phyloP scores from a whole-genome alignment of 1,140 invertebrate species.

The Macrotrachela quadricornifera region DNA sequence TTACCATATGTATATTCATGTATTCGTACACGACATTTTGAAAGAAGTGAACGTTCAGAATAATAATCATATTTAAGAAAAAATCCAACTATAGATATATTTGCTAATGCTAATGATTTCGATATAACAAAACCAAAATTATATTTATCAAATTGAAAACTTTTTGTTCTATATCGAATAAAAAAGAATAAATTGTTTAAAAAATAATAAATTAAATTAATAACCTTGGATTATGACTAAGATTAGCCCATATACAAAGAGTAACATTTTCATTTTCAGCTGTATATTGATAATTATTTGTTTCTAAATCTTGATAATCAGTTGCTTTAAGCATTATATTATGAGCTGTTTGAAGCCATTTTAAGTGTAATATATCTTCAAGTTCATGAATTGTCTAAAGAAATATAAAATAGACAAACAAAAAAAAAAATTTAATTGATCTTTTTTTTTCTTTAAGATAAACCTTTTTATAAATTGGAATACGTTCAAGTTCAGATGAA shows the following conservation, averaged over 20 bases:
- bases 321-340: slow-evolving; percentile 20
- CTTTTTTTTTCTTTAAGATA: background rate
- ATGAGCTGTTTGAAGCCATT: slow-evolving; percentile 20
- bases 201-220: background rate
- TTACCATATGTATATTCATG: slow-evolving; percentile 16
- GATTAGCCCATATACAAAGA: slow-evolving; percentile 29
- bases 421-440: background rate
- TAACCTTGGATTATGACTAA: slow-evolving; percentile 27
- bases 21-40: slow-evolving; percentile 12
- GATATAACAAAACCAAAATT: slow-evolving; percentile 25
- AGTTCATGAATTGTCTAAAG: slow-evolving; percentile 21
- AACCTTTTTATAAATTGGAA: background rate
- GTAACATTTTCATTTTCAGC: slow-evolving; percentile 16
- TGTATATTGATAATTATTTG: slow-evolving; percentile 20
- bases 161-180: slow-evolving; percentile 20
- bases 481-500: background rate
- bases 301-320: slow-evolving; percentile 19
- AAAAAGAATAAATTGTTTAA: background rate
- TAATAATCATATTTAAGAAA: slow-evolving; percentile 25
- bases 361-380: slow-evolving; percentile 18
- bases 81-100: slow-evolving; percentile 20
- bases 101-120: slow-evolving; percentile 18
- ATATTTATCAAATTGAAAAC: slow-evolving; percentile 21
- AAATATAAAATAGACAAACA: background rate
- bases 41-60: slow-evolving; percentile 21